Conservation (phyloP, 2,888 invertebrate species). For the Sipha maydis region DNA sequence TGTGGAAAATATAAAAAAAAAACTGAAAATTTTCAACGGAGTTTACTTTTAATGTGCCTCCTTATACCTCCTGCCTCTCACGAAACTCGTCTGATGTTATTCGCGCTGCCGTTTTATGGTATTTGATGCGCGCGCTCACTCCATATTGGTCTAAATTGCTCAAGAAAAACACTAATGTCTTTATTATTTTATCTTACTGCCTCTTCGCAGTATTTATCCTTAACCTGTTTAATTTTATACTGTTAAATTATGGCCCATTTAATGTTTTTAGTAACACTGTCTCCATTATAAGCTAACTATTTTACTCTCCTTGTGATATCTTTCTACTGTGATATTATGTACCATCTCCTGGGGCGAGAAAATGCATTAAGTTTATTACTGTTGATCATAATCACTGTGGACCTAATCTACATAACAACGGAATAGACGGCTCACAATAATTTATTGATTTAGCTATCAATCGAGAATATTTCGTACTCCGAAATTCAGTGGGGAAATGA, state of each 20-base stretch:
- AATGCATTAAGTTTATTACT: slow-evolving; percentile 22
- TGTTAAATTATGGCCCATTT: slow-evolving; percentile 54
- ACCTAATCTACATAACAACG: neutral
- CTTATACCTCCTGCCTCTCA: neutral
- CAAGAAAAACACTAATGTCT: slow-evolving; percentile 40
- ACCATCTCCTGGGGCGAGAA: neutral
- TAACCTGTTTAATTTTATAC: slow-evolving; percentile 49
- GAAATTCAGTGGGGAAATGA: no score
- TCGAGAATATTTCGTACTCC: no score
- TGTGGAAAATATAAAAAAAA: neutral
- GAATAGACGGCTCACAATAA: neutral
- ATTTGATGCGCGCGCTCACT: slow-evolving; percentile 31
- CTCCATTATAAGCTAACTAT: slow-evolving; percentile 44
- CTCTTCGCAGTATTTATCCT: slow-evolving; percentile 45
- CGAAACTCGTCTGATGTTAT: neutral
- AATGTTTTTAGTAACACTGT: slow-evolving; percentile 28
- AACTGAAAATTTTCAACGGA: slow-evolving; percentile 27
- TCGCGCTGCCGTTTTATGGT: neutral
- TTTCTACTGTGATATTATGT: no score
- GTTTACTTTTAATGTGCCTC: slow-evolving; percentile 37
- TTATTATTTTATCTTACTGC: slow-evolving; percentile 53
- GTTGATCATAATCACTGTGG: slow-evolving; percentile 20
- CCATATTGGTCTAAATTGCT: slow-evolving; percentile 48
- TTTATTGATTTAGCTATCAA: slow-evolving; percentile 2
- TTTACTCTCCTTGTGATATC: neutral